Evolutionary conservation across 37 sponge, comb jelly and placozoan species (phyloP).

Genomic region (Dysidea cf. avara): DNA sequence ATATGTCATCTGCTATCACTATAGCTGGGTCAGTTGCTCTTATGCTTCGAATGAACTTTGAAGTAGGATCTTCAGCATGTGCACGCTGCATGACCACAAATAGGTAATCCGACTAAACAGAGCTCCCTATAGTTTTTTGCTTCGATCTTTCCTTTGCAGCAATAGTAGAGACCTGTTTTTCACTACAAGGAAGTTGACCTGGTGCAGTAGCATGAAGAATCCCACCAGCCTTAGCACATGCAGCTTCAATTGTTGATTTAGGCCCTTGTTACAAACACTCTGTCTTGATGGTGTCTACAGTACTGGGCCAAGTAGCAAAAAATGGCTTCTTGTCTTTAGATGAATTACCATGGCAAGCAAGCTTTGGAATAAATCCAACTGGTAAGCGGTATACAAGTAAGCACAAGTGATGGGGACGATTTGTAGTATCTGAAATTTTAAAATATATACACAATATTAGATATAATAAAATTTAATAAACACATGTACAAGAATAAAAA

Average conservation of each 20-base stretch:
- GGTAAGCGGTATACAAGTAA: slow-evolving; percentile 41
- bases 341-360: slow-evolving; percentile 38
- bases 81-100: slow-evolving; percentile 54
- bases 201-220: slow-evolving; percentile 32
- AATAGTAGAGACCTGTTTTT: slow-evolving; percentile 45
- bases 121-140: too few species aligned
- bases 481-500: too few species aligned
- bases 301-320: slow-evolving; percentile 52
- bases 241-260: slow-evolving; percentile 15
- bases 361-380: slow-evolving; percentile 17
- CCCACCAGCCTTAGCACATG: slow-evolving; percentile 24
- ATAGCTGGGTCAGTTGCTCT: slow-evolving; percentile 51
- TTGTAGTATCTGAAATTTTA: slow-evolving; percentile 14
- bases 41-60: slow-evolving; percentile 31
- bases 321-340: slow-evolving; percentile 39
- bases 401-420: slow-evolving; percentile 45
- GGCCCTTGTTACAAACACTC: slow-evolving; percentile 27
- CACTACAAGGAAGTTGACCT: slow-evolving; percentile 44
- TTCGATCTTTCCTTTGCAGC: slow-evolving; percentile 3
- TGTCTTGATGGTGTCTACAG: slow-evolving; percentile 15
- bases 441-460: too few species aligned
- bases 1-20: slow-evolving; percentile 34
- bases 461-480: too few species aligned
- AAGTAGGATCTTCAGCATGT: slow-evolving; percentile 25
- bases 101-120: slow-evolving; percentile 23